Base-by-base conservation (phyloP, 2,888 invertebrate genomes). In the Dioctria rufipes region DNA sequence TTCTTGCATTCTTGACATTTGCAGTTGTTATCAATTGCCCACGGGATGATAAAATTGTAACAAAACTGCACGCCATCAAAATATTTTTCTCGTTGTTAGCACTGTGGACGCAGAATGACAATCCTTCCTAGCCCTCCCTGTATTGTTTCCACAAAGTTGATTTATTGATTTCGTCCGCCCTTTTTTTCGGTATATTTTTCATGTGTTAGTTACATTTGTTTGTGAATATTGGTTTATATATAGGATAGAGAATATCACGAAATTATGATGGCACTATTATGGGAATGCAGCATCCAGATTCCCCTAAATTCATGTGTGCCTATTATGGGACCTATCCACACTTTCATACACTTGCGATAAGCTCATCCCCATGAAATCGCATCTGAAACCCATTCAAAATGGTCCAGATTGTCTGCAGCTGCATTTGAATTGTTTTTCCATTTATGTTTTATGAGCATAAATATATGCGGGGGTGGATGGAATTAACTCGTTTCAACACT, bases 121-220 rank as follows among this genome's bases (percentile, higher is more conserved):
- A 42, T n/a, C 11, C 39, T 11, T 49, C 42, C 54, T 66, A 42
- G 77, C n/a, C n/a, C n/a, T 25, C 65, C 40, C 49, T 6, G 42
- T 73, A 25, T 39, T 54, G 13, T 73, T 73, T 37, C 39, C 58
- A 51, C 40, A 25, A 39, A 39, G 73, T 73, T 73, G 73, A 73
- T 73, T 73, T 73, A 73, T 73, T 73, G 73, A 73, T 73, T 73
- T 73, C 73, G 42, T 25, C 42, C 73, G 73, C 73, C 73, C 58
- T 58, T 5, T 40, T 73, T 73, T 73, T 73, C 25, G 13, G 73
- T 54, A 11, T 25, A n/a, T 40, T 73, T 73, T 40, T 13, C 13
- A 40, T 73, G 71, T 71, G 73, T 73, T 51, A 11, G 73, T 49
- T 11, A 4, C 13, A 25, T 73, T 40, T 9, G 11, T 40, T 6